Conservation (phyloP, 2,888 invertebrate species). For the Trissolcus brochymenae region DNA sequence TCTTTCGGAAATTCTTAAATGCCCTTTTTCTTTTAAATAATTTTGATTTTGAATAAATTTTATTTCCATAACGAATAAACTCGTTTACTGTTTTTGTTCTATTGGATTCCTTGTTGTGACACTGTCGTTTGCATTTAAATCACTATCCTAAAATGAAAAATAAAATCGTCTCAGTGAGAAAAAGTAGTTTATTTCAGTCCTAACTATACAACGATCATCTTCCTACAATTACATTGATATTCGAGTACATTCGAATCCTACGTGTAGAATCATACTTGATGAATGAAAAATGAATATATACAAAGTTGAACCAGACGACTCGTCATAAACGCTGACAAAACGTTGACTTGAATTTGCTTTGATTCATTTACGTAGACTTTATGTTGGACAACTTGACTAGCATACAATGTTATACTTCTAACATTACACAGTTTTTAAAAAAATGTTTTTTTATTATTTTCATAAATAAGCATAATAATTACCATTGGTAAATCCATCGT, state of each 20-base stretch:
- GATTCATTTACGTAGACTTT: constrained; percentile 27
- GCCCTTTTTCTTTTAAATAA: neutral
- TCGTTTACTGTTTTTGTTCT: too few species aligned
- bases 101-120: constrained; percentile 7
- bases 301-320: constrained; percentile 39
- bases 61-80: constrained; percentile 5
- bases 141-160: too few species aligned
- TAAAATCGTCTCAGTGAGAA: too few species aligned
- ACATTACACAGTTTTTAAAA: too few species aligned
- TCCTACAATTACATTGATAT: too few species aligned
- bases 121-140: constrained; percentile 2
- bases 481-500: too few species aligned
- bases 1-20: too few species aligned
- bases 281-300: constrained; percentile 47
- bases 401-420: constrained; percentile 15
- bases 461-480: too few species aligned
- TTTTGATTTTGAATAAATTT: constrained; percentile 20
- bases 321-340: constrained; percentile 35
- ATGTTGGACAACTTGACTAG: constrained; percentile 41
- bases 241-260: constrained; percentile 34
- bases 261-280: constrained; percentile 31
- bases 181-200: too few species aligned
- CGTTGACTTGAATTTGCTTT: constrained; percentile 40
- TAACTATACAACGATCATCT: too few species aligned
- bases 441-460: too few species aligned